phyloP scores from a whole-genome alignment of 2,797 vertebrate species.

The Betta splendens region DNA sequence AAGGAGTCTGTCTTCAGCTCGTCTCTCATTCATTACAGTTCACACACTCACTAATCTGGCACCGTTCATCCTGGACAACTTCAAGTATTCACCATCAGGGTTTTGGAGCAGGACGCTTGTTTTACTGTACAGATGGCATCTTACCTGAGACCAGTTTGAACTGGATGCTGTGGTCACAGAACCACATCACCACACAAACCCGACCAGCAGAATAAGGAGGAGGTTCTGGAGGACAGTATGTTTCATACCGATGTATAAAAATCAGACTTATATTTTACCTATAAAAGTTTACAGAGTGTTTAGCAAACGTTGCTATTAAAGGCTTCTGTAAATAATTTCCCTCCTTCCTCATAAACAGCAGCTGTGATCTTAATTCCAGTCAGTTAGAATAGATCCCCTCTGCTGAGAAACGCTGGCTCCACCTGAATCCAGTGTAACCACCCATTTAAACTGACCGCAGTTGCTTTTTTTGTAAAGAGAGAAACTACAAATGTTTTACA shows the following conservation, averaged over 20 bases:
- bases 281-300: background rate
- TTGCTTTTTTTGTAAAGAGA: background rate
- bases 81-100: background rate
- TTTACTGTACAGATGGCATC: background rate
- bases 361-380: background rate
- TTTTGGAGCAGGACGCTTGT: background rate
- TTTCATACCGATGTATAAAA: too few species aligned
- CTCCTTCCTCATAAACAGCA: too few species aligned
- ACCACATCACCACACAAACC: background rate
- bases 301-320: background rate
- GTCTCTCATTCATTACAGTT: background rate
- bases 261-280: background rate
- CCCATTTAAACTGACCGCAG: background rate
- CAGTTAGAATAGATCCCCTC: background rate
- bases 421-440: background rate
- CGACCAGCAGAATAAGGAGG: too few species aligned
- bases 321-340: too few species aligned
- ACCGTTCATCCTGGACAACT: background rate
- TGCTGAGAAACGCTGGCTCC: background rate
- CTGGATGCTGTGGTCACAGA: background rate
- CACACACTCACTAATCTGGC: background rate
- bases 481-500: slow-evolving; percentile 29
- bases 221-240: too few species aligned
- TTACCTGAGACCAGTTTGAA: background rate
- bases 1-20: background rate